These are phyloP conservation scores for Brachypalpus laphriformis DNA, from an alignment of 2,888 invertebrate genomes.

Conservation along the genomic window DNA sequence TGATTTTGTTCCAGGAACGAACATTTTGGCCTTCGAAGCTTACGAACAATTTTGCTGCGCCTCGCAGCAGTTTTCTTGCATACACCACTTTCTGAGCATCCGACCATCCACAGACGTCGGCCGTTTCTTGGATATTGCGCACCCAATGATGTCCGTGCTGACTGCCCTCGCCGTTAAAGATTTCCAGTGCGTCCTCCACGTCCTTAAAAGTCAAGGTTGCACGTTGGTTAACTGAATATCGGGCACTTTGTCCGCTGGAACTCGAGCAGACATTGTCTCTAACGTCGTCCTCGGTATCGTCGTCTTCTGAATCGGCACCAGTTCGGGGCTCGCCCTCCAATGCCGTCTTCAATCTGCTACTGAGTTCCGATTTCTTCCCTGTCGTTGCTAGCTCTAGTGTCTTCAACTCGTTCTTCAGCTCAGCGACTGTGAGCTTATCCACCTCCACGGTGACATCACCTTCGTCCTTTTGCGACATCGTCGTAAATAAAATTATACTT, in stretches of 20 bases:
- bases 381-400: not conserved
- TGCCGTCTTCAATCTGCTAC: conserved; percentile 3
- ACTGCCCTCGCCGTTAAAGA: too few relatives aligned
- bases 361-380: conserved; percentile 5
- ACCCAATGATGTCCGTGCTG: conserved; percentile 12
- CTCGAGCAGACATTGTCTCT: conserved; percentile 1
- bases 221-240: not conserved
- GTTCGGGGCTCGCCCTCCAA: not conserved
- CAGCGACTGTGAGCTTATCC: conserved; percentile 2
- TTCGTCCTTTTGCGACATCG: not conserved
- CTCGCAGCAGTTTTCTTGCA: conserved; percentile 21
- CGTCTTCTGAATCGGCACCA: conserved; percentile 6
- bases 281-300: too few relatives aligned
- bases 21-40: conserved; percentile 8
- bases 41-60: conserved; percentile 33
- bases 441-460: not conserved
- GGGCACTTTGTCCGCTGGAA: conserved; percentile 4
- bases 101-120: too few relatives aligned
- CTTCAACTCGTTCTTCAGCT: not conserved
- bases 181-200: too few relatives aligned
- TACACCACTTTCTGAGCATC: conserved; percentile 35
- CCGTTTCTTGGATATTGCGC: conserved; percentile 1
- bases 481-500: not conserved
- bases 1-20: conserved; percentile 27
- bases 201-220: conserved; percentile 19